Evolutionary conservation across 2,113 vertebrate species (phyloP).

Genomic region (Synchiropus splendidus): DNA sequence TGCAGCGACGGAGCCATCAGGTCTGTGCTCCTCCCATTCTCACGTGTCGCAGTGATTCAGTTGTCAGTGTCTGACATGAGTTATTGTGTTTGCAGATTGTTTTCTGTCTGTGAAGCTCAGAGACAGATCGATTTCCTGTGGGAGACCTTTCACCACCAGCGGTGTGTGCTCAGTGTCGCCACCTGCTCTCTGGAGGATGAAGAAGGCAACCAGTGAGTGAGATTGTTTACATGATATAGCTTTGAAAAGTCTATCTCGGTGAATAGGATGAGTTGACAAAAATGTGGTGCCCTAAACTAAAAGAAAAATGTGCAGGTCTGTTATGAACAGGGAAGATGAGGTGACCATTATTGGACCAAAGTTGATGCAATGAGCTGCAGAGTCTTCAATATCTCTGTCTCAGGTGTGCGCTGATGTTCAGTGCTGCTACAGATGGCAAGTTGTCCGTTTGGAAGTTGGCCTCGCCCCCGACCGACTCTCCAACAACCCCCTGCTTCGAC

Average conservation of each 20-base stretch:
- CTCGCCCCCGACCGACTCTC: conserved; percentile 16
- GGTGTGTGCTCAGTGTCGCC: conserved; percentile 86
- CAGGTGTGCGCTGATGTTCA: conserved; percentile 78
- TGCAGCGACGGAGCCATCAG: conserved; percentile 91
- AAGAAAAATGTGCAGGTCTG: too few relatives aligned
- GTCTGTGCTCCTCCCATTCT: too few relatives aligned
- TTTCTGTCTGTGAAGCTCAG: conserved; percentile 67
- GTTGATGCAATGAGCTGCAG: too few relatives aligned
- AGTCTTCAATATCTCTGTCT: too few relatives aligned
- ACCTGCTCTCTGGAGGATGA: conserved; percentile 41
- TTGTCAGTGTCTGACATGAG: too few relatives aligned
- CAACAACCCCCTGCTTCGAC: conserved; percentile 56
- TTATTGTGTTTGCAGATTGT: conserved; percentile 68
- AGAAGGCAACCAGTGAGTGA: conserved; percentile 59
- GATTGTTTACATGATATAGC: too few relatives aligned
- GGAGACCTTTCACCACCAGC: conserved; percentile 83
- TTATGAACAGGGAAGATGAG: too few relatives aligned
- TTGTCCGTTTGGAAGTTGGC: conserved; percentile 84
- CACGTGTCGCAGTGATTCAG: too few relatives aligned
- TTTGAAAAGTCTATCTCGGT: too few relatives aligned
- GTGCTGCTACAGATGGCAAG: conserved; percentile 81
- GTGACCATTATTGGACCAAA: too few relatives aligned
- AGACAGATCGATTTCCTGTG: conserved; percentile 71
- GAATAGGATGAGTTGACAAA: too few relatives aligned
- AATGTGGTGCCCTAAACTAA: too few relatives aligned